Conservation (phyloP, 2,888 invertebrate genomes). For the Cotesia congregata region DNA sequence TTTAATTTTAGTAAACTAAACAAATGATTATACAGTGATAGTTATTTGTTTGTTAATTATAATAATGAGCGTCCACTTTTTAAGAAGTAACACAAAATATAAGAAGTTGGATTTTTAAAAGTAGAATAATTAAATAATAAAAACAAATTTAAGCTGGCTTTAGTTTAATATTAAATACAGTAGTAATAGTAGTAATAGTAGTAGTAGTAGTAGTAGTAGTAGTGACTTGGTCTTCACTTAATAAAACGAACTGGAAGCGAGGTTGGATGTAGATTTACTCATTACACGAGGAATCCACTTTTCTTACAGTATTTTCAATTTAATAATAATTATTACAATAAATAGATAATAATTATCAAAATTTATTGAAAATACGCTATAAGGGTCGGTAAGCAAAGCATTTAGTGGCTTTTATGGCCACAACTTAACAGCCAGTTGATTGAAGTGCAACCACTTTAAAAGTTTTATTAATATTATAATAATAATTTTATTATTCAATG, state of each 20-base stretch:
- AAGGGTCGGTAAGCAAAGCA: conserved; percentile 59
- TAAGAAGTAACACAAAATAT: neutral
- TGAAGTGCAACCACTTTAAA: conserved; percentile 55
- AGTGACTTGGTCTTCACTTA: conserved; percentile 64
- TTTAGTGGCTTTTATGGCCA: conserved; percentile 50
- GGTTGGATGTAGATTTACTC: conserved; percentile 60
- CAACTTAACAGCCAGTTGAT: conserved; percentile 54
- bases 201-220: conserved; percentile 23
- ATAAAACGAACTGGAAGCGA: conserved; percentile 65
- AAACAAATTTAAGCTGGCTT: neutral
- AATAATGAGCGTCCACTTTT: neutral
- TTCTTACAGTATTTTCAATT: conserved; percentile 40
- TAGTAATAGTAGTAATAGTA: conserved; percentile 42
- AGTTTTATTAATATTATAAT: neutral
- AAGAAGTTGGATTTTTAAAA: neutral
- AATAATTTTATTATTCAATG: neutral
- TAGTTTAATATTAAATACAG: conserved; percentile 17
- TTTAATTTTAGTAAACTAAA: neutral
- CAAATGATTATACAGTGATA: neutral
- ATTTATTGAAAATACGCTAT: conserved; percentile 53
- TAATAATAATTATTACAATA: conserved; percentile 25
- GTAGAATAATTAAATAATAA: neutral
- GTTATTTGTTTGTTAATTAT: neutral
- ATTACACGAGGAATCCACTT: conserved; percentile 39
- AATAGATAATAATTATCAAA: conserved; percentile 21